phyloP scores from a whole-genome alignment of 2,113 vertebrate genomes.

The Nerophis lumbriciformis region DNA sequence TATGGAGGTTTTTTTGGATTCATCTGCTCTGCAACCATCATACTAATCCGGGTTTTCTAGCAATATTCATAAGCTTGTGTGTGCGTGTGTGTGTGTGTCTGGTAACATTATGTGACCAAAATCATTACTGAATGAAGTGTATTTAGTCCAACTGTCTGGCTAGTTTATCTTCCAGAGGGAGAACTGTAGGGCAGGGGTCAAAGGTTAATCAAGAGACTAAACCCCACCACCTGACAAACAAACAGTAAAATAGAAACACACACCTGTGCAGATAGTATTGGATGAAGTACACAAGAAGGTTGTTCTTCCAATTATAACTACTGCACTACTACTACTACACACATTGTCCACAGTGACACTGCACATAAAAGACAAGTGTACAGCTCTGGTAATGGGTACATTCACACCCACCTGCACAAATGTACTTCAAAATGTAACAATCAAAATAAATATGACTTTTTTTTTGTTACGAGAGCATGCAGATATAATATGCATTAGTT shows the following conservation, averaged over 20 bases:
- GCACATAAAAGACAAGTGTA: too few relatives aligned
- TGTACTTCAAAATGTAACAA: too few relatives aligned
- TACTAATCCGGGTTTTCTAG: constrained; percentile 17
- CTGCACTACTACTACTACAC: too few relatives aligned
- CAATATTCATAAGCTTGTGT: constrained; percentile 1
- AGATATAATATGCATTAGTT: too few relatives aligned
- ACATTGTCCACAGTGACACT: too few relatives aligned
- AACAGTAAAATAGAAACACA: neutral
- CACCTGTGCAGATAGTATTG: neutral
- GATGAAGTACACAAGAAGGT: neutral
- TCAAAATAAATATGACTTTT: too few relatives aligned
- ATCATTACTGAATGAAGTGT: constrained; percentile 3
- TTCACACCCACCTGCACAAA: too few relatives aligned
- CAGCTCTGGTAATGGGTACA: too few relatives aligned
- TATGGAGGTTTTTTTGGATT: neutral
- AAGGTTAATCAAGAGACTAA: neutral
- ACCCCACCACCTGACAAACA: neutral
- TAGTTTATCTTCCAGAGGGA: neutral
- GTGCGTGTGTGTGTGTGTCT: neutral
- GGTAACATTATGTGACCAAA: constrained; percentile 11
- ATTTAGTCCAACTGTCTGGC: constrained; percentile 18
- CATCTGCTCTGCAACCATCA: constrained; percentile 1
- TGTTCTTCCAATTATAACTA: neutral
- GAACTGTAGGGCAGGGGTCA: neutral
- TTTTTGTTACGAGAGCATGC: too few relatives aligned